phyloP scores from a whole-genome alignment of 2,888 invertebrate genomes.

The Thera britannica region DNA sequence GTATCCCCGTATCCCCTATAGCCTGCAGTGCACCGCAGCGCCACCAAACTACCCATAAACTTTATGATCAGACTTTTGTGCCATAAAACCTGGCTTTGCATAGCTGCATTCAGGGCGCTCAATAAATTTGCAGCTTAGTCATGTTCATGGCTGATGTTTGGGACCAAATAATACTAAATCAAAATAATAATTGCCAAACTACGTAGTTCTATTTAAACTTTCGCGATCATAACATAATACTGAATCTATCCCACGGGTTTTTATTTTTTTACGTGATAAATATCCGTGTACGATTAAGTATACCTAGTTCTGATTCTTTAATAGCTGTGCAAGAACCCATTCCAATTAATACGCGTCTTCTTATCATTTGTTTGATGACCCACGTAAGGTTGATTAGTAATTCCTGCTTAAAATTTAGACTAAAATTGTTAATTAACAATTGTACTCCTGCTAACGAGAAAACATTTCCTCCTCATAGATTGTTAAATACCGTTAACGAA shows the following conservation, averaged over 20 bases:
- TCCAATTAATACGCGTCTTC: no score
- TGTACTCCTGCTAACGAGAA: slow-evolving; percentile 4
- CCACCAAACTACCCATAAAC: slow-evolving; percentile 21
- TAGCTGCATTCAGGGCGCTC: slow-evolving; percentile 20
- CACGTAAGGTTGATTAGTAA: no score
- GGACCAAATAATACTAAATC: slow-evolving; percentile 1
- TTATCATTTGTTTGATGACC: no score
- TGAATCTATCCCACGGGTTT: no score
- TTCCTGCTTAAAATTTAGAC: no score
- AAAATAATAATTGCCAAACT: not conserved
- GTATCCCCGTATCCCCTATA: slow-evolving; percentile 6
- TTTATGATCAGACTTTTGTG: slow-evolving; percentile 26
- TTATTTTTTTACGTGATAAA: no score
- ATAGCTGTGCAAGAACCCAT: no score
- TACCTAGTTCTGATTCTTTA: no score
- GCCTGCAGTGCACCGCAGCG: slow-evolving; percentile 2
- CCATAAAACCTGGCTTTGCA: slow-evolving; percentile 29
- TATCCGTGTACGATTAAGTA: no score
- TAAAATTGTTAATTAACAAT: no score
- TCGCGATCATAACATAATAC: no score
- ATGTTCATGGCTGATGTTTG: slow-evolving; percentile 18
- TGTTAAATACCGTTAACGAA: slow-evolving; percentile 36
- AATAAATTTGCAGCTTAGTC: slow-evolving; percentile 25
- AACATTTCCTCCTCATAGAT: slow-evolving; percentile 14
- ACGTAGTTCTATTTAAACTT: no score